A percentile compares a stretch with the other conserved stretches of the same genome.
Evolutionary conservation across 2,888 invertebrate species (phyloP).

Genomic region (Calameuta idolon): DNA sequence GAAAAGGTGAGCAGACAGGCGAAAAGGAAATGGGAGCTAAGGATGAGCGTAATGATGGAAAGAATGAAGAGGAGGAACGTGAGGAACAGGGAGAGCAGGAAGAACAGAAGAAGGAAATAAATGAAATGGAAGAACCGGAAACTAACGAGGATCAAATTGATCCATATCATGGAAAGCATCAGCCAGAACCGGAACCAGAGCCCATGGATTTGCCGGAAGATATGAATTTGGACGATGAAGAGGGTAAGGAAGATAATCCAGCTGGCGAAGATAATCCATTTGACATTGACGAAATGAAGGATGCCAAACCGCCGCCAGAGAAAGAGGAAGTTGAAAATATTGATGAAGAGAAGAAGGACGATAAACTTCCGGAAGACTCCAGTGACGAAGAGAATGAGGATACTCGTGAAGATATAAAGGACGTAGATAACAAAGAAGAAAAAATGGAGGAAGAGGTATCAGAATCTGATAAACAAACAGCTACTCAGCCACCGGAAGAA

Average conservation of each 20-base stretch:
- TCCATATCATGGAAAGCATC: constrained; percentile 84
- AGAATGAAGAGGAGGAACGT: constrained; percentile 37
- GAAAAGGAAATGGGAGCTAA: constrained; percentile 82
- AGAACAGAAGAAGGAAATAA: constrained; percentile 78
- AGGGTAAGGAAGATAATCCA: constrained; percentile 73
- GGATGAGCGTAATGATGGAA: constrained; percentile 31
- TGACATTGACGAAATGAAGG: constrained; percentile 86
- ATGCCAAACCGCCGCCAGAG: constrained; percentile 52
- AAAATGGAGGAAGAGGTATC: constrained; percentile 45
- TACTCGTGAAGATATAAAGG: constrained; percentile 45
- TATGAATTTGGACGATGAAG: constrained; percentile 82
- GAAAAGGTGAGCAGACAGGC: constrained; percentile 61
- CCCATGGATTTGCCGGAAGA: constrained; percentile 90
- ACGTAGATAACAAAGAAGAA: constrained; percentile 46
- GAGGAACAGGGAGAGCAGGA: constrained; percentile 67
- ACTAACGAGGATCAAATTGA: constrained; percentile 85
- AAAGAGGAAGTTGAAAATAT: constrained; percentile 54
- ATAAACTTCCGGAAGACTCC: constrained; percentile 41
- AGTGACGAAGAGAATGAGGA: constrained; percentile 62
- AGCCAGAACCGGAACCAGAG: constrained; percentile 84
- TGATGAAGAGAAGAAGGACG: constrained; percentile 51
- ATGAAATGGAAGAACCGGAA: constrained; percentile 86
- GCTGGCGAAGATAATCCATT: constrained; percentile 84
- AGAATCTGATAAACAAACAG: constrained; percentile 48
- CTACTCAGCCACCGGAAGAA: constrained; percentile 66